These are phyloP conservation scores for Lordiphosa mommai DNA, from an alignment of 1,140 invertebrate genomes.

Conservation along the genomic window DNA sequence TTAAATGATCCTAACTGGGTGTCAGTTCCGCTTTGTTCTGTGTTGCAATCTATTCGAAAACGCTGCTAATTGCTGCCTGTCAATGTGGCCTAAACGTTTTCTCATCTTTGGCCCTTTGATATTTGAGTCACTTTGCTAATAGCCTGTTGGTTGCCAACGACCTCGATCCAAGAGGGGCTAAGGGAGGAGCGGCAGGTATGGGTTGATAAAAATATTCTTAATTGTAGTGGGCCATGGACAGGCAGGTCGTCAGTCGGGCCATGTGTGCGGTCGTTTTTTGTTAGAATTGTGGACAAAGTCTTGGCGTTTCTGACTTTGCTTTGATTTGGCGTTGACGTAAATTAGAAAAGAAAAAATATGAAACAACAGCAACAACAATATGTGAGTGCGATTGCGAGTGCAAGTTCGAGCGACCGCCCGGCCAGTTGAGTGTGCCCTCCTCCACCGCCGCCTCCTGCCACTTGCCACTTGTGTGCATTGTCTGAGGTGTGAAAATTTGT, in stretches of 20 bases:
- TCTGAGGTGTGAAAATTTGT: slow-evolving; percentile 72
- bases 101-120: slow-evolving; percentile 51
- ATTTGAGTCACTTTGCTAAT: slow-evolving; percentile 73
- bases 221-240: slow-evolving; percentile 38
- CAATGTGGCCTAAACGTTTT: slow-evolving; percentile 6
- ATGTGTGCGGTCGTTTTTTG: slow-evolving; percentile 55
- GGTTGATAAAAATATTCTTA: slow-evolving; percentile 70
- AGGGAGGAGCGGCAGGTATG: slow-evolving; percentile 1
- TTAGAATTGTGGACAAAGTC: slow-evolving; percentile 11
- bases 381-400: slow-evolving; percentile 15
- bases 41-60: not conserved
- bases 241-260: slow-evolving; percentile 12
- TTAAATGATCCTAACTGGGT: too few species aligned
- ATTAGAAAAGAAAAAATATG: slow-evolving; percentile 32
- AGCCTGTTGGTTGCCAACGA: slow-evolving; percentile 22
- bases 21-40: too few species aligned
- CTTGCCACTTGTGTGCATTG: slow-evolving; percentile 53
- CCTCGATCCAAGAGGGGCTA: too few species aligned
- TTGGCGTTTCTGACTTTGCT: slow-evolving; percentile 63
- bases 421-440: not conserved
- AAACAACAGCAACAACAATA: not conserved
- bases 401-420: slow-evolving; percentile 18
- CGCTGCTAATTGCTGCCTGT: slow-evolving; percentile 58
- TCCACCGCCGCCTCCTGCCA: slow-evolving; percentile 1
- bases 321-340: slow-evolving; percentile 72